Conservation (phyloP, 2,888 invertebrate species). For the Bombylius major region DNA sequence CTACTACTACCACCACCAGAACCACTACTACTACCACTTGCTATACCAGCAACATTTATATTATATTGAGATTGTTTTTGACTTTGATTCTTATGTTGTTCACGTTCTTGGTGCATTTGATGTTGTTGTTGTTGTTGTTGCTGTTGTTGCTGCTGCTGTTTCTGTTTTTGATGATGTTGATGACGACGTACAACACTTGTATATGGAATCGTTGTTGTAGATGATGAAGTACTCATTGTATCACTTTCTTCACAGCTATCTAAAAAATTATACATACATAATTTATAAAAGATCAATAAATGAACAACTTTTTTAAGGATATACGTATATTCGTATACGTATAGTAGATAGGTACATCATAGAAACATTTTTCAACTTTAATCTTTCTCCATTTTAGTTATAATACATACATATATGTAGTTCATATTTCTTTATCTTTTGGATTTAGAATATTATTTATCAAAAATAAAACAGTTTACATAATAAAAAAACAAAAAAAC, state of each 20-base stretch:
- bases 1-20: not conserved
- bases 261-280: conserved; percentile 16
- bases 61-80: conserved; percentile 14
- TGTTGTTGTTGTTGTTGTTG: conserved; percentile 15
- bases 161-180: conserved; percentile 11
- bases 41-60: not conserved
- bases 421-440: no score
- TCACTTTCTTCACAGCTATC: conserved; percentile 31
- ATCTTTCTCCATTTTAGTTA: no score
- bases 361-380: no score
- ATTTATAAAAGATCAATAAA: conserved; percentile 10
- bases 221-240: conserved; percentile 24
- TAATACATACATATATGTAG: no score
- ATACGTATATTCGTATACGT: not conserved
- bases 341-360: no score
- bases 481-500: no score
- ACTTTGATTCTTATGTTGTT: conserved; percentile 14
- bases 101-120: conserved; percentile 14
- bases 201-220: conserved; percentile 23
- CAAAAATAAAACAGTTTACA: no score
- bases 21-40: not conserved
- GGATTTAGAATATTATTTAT: no score
- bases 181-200: conserved; percentile 17
- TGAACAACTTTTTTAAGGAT: conserved; percentile 3
- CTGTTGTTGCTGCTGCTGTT: conserved; percentile 8